Evolutionary conservation across 2,113 vertebrate genomes (phyloP), one percentile per base, ranked within the genome.

Genomic region (Percopsis transmontana): DNA sequence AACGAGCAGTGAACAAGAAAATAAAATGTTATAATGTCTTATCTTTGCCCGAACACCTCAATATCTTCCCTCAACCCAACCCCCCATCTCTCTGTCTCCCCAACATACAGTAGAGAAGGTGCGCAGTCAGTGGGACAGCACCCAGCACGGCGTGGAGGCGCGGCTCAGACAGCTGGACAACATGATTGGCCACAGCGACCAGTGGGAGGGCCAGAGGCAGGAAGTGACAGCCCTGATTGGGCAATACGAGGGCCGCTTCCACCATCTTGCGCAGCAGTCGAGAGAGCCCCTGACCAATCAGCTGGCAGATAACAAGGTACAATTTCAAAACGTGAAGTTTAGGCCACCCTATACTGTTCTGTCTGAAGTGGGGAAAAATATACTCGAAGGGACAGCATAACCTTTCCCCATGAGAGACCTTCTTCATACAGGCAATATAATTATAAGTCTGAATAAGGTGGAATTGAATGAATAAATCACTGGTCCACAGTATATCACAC

Each of bases 61-160:
- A 7, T 33, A 2, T 33, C 27, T 33, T 33, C 7, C 4, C 27
- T 33, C 27, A 33, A 33, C 27, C 7, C n/a, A n/a, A n/a, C n/a
- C 27, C 27, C 27, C 27, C 1, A 33, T 38, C 2, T 54, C 40
- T 59, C 10, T 67, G 5, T 69, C n/a, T 77, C 21, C 71, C 41
- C 72, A 38, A 14, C 5, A 19, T 68, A 4, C 52, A 99, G 97
- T 97, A 91, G 96, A 99, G 72, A 95, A 88, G 81, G 93, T 99
- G 1, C 95, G 92, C 80, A 95, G 76, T 86, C 96, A 96, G 73
- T 99, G 96, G 96, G 97, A 99, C 77, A 90, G 24, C 62, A 98
- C 97, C 0, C 94, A 99, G 86, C 91, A 97, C 0, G 93, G 95
- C 0, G 92, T 98, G 0, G 96, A 95, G 85, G 59, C 92, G 11